Evolutionary conservation across 2,113 vertebrate genomes (phyloP).

Genomic region (Orientallactaga bullata): DNA sequence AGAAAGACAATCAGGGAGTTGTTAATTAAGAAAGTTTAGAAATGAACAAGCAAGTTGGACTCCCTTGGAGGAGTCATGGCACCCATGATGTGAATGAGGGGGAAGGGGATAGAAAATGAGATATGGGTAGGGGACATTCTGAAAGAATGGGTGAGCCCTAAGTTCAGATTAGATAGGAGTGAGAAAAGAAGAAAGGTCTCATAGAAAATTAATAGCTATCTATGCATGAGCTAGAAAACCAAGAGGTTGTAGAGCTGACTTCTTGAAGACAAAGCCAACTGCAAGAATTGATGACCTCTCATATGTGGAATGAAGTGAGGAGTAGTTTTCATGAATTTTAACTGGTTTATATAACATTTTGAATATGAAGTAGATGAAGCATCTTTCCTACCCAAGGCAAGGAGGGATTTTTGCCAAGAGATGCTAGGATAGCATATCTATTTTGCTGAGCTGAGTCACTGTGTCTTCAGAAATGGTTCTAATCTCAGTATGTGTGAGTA

Average conservation of each 20-base stretch:
- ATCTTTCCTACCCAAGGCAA: constrained; percentile 68
- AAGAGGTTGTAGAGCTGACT: background rate
- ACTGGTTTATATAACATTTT: constrained; percentile 74
- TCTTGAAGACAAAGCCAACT: background rate
- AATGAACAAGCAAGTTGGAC: background rate
- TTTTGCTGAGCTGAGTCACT: constrained; percentile 80
- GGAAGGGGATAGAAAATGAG: background rate
- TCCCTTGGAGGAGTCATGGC: background rate
- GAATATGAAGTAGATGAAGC: constrained; percentile 73
- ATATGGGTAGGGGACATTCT: background rate
- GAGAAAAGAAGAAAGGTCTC: background rate
- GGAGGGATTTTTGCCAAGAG: constrained; percentile 73
- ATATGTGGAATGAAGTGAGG: constrained; percentile 47
- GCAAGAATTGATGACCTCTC: background rate
- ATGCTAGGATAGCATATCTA: constrained; percentile 78
- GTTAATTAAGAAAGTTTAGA: background rate
- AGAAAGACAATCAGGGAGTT: background rate
- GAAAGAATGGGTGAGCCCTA: background rate
- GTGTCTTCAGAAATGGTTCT: constrained; percentile 77
- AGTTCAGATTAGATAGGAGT: background rate
- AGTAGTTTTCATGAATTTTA: constrained; percentile 66
- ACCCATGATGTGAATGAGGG: background rate
- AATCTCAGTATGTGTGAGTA: constrained; percentile 80
- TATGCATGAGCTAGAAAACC: background rate
- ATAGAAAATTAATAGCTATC: background rate